These are phyloP conservation scores for Eremobia ochroleuca DNA, from an alignment of 2,888 invertebrate species.

Conservation along the genomic window DNA sequence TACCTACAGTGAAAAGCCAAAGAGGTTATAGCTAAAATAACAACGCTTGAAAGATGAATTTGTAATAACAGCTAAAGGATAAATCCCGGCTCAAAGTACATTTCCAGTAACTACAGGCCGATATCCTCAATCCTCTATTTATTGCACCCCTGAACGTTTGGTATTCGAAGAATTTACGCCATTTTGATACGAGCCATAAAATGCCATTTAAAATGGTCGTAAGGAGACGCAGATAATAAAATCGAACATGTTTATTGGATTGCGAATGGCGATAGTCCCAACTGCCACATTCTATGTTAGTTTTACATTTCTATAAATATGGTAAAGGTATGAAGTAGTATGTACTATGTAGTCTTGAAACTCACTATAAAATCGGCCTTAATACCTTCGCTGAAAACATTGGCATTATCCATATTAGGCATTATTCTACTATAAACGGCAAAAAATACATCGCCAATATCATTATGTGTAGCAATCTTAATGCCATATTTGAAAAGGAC, in stretches of 20 bases:
- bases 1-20: too few species aligned
- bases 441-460: background rate
- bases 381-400: background rate
- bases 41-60: background rate
- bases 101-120: background rate
- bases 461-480: background rate
- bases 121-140: constrained; percentile 5
- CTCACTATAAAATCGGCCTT: background rate
- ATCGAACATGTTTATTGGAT: constrained; percentile 54
- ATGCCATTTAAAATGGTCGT: constrained; percentile 50
- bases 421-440: background rate
- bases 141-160: constrained; percentile 27
- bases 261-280: constrained; percentile 12
- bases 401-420: background rate
- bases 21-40: background rate
- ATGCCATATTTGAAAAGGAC: too few species aligned
- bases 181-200: constrained; percentile 49
- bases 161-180: constrained; percentile 35
- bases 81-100: constrained; percentile 4
- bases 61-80: background rate
- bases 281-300: constrained; percentile 6
- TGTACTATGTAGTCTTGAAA: background rate
- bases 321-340: background rate
- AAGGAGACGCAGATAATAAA: constrained; percentile 44
- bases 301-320: constrained; percentile 17